Evolutionary conservation across 2,888 invertebrate genomes (phyloP), one percentile per base, ranked within the genome.

Genomic region (Clepsis dumicolana): DNA sequence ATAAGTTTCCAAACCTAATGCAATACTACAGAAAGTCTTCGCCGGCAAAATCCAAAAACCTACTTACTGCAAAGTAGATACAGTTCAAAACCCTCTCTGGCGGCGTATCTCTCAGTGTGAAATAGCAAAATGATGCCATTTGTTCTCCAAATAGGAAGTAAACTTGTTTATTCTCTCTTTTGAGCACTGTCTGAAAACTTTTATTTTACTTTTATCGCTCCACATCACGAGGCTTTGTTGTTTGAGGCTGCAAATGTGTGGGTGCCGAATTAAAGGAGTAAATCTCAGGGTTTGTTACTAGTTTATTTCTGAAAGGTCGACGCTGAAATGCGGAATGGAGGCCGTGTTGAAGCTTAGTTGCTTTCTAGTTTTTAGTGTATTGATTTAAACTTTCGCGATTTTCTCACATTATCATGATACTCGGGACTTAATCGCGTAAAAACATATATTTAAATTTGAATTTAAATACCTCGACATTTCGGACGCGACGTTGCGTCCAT

Each of bases 61-160:
- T 24, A 8, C n/a, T 32, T 44, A 56, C 24, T 24, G 1, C 27
- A 1, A 4, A 21, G 16, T 12, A 0, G 8, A 56, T 44, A 56
- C 4, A 25, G 44, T 50, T 2, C 10, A 35, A 35, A 62, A 56
- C 35, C 7, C 8, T n/a, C 5, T 16, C 35, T 21, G n/a, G n/a
- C n/a, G n/a, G 14, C 4, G 5, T 24, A 12, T 44, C n/a, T 7
- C 61, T 56, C 44, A 25, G 54, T 61, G 62, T 61, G 56, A 66
- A 67, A 67, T 67, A 67, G 67, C 67, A 67, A 63, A 63, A 67
- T 63, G 67, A 75, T 77, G 80, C 84, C 83, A 83, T 87, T 86
- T 86, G 85, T 88, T 88, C 87, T 75, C 79, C 81, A 87, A 89
- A 88, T 87, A 85, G 82, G 82, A 83, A 84, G 80, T 83, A 85